Base-by-base conservation (phyloP, 2,113 vertebrate species). In the Cricetomys ansorgei region DNA sequence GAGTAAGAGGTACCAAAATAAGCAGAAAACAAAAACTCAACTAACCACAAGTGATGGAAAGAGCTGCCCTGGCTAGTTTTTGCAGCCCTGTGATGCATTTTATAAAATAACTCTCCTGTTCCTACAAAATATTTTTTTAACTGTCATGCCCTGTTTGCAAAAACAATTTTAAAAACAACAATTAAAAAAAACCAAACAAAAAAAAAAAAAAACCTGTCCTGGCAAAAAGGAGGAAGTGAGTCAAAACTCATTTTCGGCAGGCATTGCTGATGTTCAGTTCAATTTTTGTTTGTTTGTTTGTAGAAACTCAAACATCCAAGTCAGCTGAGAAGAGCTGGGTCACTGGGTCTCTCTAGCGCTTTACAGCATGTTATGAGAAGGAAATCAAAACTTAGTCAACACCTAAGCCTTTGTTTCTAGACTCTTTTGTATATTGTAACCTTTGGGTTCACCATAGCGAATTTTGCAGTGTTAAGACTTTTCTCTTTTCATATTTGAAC, bases 401-500 rank as follows among this genome's bases (percentile, higher is more conserved):
- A 12, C 95, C 83, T 97, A 98, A 89, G 94, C 95, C 64, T 98
- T 95, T 98, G 97, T 98, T 94, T 96, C 89, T 96, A 92, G 96
- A 97, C 95, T 91, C 76, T 97, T 97, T 97, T 96, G 95, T 97
- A 97, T 93, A 65, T 92, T 89, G 45, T 62, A 96, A 96, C 96
- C 88, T 98, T 98, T 96, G 75, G 96, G 94, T 88, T 98, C 92
- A 95, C 95, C 76, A 57, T 95, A 95, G 87, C 88, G 88, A 94
- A 57, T 96, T 98, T 94, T 92, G 96, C 0, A 8, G 88, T 98
- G 92, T 98, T 98, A 97, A 37, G 88, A 86, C 81, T 97, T 97
- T 96, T 81, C 88, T 98, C 62, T 98, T 95, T 97, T 98, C 97
- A 97, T 93, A 98, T 98, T 92, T 97, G 96, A 98, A 96, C 88